Evolutionary conservation across 2,888 invertebrate genomes (phyloP), one percentile per base, ranked within the genome.

Genomic region (Ecliptopera silaceata): DNA sequence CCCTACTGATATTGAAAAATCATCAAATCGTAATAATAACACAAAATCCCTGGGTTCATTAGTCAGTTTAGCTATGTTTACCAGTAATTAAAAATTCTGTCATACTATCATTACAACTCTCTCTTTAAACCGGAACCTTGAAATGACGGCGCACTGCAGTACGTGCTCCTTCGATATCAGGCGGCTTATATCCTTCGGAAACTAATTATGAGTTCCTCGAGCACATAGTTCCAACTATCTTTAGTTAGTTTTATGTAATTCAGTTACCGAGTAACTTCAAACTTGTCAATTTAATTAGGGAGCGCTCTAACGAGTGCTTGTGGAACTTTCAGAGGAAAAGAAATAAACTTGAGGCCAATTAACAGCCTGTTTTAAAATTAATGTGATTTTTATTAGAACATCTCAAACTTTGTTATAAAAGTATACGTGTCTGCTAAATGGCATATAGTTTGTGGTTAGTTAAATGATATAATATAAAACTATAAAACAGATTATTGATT

Each of bases 241-340:
- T 59, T 38, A 46, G 38, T 17, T 17, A 59, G 54, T 54, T 50
- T 54, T 54, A 47, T 43, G 50, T 59, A 59, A 59, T 59, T 59
- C 50, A 54, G 43, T 59, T 54, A 46, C 39, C 29, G 42, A 55
- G 42, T 59, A 29, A 36, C 29, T 31, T 42, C 42, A 47, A 47
- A 51, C 42, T 54, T 39, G 42, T 41, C 45, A 39, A 50, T 54
- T 58, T 50, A 53, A 58, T 58, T 49, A 58, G n/a, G 49, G 43
- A 52, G 15, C 32, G 20, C 38, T 42, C 10, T 38, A 38, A 15
- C 39, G 42, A 48, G 43, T 43, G 20, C 26, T 44, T 46, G 12
- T 5, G 26, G 17, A 17, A 41, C n/a, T 41, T 48, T 38, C 26
- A 20, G 15, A 36, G 41, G 31, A 49, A 42, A 32, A 4, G 8